Percentiles rank a stretch among this genome's conserved stretches.
Evolutionary conservation across 2,797 vertebrate species (phyloP).

Genomic region (Cheracebus regulus): DNA sequence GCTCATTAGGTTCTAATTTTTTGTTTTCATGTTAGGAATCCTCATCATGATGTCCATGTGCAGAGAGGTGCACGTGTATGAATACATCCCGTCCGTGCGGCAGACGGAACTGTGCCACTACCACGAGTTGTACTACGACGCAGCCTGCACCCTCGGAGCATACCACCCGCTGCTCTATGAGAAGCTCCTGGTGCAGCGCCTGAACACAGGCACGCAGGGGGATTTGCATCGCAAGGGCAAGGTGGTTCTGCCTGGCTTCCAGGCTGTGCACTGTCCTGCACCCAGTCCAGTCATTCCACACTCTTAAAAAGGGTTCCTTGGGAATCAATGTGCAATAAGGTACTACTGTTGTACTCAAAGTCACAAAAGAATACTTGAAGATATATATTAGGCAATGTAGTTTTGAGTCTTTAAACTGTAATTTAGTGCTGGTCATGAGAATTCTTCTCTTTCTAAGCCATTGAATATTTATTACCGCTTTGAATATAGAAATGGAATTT

Average conservation of each 20-base stretch:
- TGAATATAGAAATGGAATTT: constrained; percentile 76
- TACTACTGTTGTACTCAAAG: constrained; percentile 84
- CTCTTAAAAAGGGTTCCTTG: constrained; percentile 69
- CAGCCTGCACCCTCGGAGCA: constrained; percentile 96
- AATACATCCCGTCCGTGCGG: constrained; percentile 96
- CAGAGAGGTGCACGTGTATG: constrained; percentile 94
- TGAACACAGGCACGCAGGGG: constrained; percentile 90
- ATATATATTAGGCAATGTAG: constrained; percentile 78
- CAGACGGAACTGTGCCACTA: constrained; percentile 99
- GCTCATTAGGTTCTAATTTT: background rate
- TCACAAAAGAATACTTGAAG: constrained; percentile 86
- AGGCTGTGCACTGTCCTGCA: constrained; percentile 87
- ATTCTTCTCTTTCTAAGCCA: constrained; percentile 81
- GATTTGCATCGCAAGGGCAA: constrained; percentile 93
- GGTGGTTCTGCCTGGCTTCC: constrained; percentile 93
- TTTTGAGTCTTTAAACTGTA: constrained; percentile 82
- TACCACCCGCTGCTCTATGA: constrained; percentile 98
- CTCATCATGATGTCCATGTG: constrained; percentile 98
- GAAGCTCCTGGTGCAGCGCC: constrained; percentile 94
- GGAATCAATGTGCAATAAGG: constrained; percentile 87
- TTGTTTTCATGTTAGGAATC: constrained; percentile 88
- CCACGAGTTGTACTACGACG: constrained; percentile 96
- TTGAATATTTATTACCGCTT: constrained; percentile 83
- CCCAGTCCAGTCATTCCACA: constrained; percentile 55
- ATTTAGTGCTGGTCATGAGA: constrained; percentile 79